These are phyloP conservation scores for Terrapene triunguis DNA, from an alignment of 2,113 vertebrate species.

Conservation along the genomic window DNA sequence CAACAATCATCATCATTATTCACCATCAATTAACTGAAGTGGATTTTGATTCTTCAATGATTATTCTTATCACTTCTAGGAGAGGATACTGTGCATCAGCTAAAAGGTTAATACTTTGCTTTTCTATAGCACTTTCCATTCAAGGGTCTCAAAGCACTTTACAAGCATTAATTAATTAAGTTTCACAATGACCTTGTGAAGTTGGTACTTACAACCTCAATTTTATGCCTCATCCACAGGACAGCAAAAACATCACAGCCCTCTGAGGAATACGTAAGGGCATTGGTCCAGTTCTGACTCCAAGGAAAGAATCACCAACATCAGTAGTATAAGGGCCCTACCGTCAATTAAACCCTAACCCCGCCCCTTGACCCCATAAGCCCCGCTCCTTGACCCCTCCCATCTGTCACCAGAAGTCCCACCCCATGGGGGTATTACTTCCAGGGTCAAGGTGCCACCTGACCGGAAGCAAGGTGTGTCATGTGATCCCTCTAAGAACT, in stretches of 20 bases:
- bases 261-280: background rate
- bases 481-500: too few species aligned
- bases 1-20: background rate
- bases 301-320: background rate
- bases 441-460: too few species aligned
- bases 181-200: background rate
- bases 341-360: too few species aligned
- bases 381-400: too few species aligned
- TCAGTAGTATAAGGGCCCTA: background rate
- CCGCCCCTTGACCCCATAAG: too few species aligned
- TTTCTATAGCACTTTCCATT: background rate
- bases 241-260: accelerated
- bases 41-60: constrained; percentile 19
- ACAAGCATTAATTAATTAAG: constrained; percentile 10
- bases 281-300: background rate
- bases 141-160: background rate
- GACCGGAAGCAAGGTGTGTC: too few species aligned
- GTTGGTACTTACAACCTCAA: background rate
- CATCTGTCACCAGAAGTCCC: too few species aligned
- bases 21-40: background rate
- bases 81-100: background rate
- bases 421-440: too few species aligned
- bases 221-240: background rate
- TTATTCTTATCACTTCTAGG: background rate
- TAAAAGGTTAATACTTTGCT: background rate